Evolutionary conservation across 2,797 vertebrate genomes (phyloP), one percentile per base, ranked within the genome.

Genomic region (Gymnopithys bicolor): DNA sequence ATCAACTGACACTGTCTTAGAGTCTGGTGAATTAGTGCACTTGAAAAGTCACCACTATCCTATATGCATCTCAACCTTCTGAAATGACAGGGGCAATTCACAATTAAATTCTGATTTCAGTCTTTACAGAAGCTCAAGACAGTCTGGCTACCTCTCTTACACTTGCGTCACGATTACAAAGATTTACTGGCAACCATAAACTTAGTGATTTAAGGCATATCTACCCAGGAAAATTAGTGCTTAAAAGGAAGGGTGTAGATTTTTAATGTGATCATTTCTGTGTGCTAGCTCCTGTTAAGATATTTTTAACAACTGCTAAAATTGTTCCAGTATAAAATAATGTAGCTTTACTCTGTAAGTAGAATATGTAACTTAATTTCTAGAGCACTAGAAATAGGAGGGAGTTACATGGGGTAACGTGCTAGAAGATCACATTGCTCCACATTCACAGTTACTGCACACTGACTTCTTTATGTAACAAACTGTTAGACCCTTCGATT

Each of bases 391-490:
- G 1, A 70, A 89, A 70, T 22, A 71, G 66, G 39, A 86, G 16
- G 28, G 81, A 94, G 76, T 91, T 89, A 84, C 63, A 25, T 78
- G 75, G 69, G 83, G 85, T 95, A 76, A 83, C 10, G 74, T 87
- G 75, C 49, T 91, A 46, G 59, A 62, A 83, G 80, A 75, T 96
- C 86, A 71, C 77, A 4, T 87, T 59, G 23, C 89, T 89, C 78
- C 89, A 79, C 52, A 59, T 84, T 93, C 90, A 90, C 80, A 74
- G 88, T 79, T 93, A 70, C 77, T 43, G 75, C 81, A 71, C 35
- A 37, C 43, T 78, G 35, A 69, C 73, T 87, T 51, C 85, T 86
- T 95, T 92, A 94, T 95, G 90, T 94, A 95, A 95, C 6, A 4
- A 92, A 79, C 43, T 0, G 14, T 95, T 79, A 89, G 93, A 86